A percentile compares a stretch with the other conserved stretches of the same genome.
Conservation (phyloP, 1,140 invertebrate genomes). For the Diploscapter pachys region DNA sequence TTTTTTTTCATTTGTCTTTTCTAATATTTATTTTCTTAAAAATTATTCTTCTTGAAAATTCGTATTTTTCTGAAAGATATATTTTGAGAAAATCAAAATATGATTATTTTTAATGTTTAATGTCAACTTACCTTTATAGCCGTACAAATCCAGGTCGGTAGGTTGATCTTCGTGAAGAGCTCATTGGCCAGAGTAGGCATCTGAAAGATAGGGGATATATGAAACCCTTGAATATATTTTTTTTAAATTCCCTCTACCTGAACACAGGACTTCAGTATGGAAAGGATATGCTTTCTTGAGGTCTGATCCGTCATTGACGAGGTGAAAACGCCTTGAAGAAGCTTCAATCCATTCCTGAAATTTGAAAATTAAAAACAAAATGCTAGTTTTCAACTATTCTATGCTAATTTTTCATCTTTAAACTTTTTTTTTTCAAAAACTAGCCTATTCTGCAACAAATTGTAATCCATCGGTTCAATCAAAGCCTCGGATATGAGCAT, state of each 20-base stretch:
- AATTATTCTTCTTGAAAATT: too few relatives aligned
- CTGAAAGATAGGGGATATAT: too few relatives aligned
- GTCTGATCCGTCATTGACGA: conserved; percentile 26
- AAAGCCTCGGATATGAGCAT: conserved; percentile 39
- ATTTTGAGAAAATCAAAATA: not conserved
- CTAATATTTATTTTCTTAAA: too few relatives aligned
- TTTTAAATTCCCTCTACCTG: not conserved
- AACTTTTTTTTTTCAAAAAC: not conserved
- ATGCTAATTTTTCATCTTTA: not conserved
- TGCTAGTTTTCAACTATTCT: not conserved
- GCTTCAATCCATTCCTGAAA: conserved; percentile 24
- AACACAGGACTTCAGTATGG: conserved; percentile 22
- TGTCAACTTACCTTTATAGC: conserved; percentile 19
- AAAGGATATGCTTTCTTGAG: conserved; percentile 26
- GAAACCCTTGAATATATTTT: too few relatives aligned
- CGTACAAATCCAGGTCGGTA: conserved; percentile 31
- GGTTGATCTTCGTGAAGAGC: conserved; percentile 24
- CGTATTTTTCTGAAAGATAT: conserved; percentile 14
- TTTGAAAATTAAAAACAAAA: not conserved
- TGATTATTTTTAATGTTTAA: not conserved
- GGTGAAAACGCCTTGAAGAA: conserved; percentile 19
- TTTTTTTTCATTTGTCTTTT: too few relatives aligned
- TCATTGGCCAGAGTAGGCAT: conserved; percentile 36
- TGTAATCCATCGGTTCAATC: conserved; percentile 46
- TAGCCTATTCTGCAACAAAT: conserved; percentile 44